A percentile compares a stretch with the other conserved stretches of the same genome.
Evolutionary conservation across 1,140 invertebrate genomes (phyloP).

Genomic region (Apis florea): DNA sequence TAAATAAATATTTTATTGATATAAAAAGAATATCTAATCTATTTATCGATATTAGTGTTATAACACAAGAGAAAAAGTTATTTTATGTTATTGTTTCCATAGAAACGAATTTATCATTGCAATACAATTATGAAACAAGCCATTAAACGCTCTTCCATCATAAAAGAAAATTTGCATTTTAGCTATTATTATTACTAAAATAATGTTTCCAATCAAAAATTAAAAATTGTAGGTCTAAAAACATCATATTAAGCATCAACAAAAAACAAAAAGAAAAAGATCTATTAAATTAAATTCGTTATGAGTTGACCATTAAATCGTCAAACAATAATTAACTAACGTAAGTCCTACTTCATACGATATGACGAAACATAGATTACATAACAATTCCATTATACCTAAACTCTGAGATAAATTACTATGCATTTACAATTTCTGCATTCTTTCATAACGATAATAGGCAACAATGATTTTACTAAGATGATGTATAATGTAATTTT

Average conservation of each 20-base stretch:
- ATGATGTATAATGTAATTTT: too few relatives aligned
- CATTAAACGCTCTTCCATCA: neutral
- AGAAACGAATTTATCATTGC: neutral
- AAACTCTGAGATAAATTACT: too few relatives aligned
- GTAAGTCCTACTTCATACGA: neutral
- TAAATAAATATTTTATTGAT: too few relatives aligned
- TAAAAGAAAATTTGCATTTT: neutral
- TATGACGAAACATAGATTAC: neutral
- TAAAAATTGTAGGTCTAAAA: neutral
- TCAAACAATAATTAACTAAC: neutral
- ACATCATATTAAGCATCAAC: neutral
- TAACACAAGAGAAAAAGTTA: too few relatives aligned
- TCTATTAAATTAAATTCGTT: neutral
- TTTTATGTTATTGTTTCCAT: neutral
- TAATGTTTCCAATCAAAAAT: neutral
- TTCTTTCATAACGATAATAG: neutral
- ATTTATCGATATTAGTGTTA: too few relatives aligned
- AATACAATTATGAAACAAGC: neutral
- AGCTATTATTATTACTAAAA: neutral
- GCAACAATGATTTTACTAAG: neutral
- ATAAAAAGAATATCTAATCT: too few relatives aligned
- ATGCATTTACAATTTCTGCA: too few relatives aligned
- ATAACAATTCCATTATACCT: neutral
- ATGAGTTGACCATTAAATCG: neutral
- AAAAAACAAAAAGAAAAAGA: neutral